These are phyloP conservation scores for Scyliorhinus canicula DNA, from an alignment of 2,797 vertebrate genomes.

Conservation along the genomic window DNA sequence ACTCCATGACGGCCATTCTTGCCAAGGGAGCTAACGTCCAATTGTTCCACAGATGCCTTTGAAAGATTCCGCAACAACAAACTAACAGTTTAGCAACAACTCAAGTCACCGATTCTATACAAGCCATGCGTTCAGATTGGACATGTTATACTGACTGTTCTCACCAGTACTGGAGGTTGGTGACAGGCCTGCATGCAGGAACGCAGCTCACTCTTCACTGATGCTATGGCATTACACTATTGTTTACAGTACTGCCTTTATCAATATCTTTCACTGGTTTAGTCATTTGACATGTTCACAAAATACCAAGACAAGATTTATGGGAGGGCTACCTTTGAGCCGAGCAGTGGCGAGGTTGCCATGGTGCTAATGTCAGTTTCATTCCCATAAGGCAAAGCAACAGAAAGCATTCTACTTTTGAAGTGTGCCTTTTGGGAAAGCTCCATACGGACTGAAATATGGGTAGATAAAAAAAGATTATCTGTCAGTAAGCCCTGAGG, in stretches of 20 bases:
- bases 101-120: background rate
- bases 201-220: background rate
- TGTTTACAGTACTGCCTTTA: background rate
- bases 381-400: slow-evolving; percentile 9
- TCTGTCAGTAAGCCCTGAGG: background rate
- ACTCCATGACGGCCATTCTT: background rate
- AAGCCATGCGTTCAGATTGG: background rate
- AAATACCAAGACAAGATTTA: background rate
- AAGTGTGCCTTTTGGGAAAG: background rate
- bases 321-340: background rate
- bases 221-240: background rate
- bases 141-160: background rate
- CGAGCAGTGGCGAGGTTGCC: background rate
- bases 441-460: background rate
- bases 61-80: background rate
- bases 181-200: background rate
- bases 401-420: background rate
- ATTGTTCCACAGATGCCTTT: background rate
- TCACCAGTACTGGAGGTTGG: background rate
- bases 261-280: background rate
- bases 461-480: background rate
- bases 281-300: background rate
- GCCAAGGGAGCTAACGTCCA: background rate
- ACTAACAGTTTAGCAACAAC: background rate
- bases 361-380: slow-evolving; percentile 10